Evolutionary conservation across 2,888 invertebrate genomes (phyloP), one percentile per base, ranked within the genome.

Genomic region (Holacanthella duospinosa): DNA sequence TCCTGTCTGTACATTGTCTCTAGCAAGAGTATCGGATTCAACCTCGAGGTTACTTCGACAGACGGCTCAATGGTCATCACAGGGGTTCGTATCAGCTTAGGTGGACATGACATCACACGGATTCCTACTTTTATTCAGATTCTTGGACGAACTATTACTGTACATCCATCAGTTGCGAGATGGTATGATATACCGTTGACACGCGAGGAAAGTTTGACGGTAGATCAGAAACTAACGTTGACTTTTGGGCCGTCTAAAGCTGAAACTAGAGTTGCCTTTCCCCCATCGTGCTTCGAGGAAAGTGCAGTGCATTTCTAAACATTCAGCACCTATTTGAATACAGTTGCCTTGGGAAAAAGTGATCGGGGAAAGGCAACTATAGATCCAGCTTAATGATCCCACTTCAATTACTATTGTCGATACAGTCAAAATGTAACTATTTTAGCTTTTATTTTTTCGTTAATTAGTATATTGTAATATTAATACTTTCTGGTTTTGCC

Each of bases 131-230:
- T 83, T 74, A 83, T 89, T 29, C 88, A 89, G 78, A 78, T 88
- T 1, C 85, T 86, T 75, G 89, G 89, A 2, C 81, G 92, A 71
- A 82, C 83, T 3, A 80, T 89, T n/a, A 83, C 83, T 16, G 87
- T 89, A 0, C 80, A 82, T 4, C 82, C 88, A 2, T 83, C 84
- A 0, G 83, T 90, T 29, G 86, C 86, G 71, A 84, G 97, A 19
- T 97, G 96, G 96, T 94, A 89, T 75, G 96, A 97, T 77, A 85
- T 97, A 71, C 95, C 96, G 0, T 82, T 97, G 69, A 92, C 93
- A 0, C 82, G 93, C 55, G 95, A 96, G 74, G 96, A 97, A 78
- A 91, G 92, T 61, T 79, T 95, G 9, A 88, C 88, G 74, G 89
- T 93, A 0, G 94, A 95, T 77, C 93, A 93, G 78, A 89, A 91